Conservation (phyloP, 2,797 vertebrate species). For the Rhinella marina region DNA sequence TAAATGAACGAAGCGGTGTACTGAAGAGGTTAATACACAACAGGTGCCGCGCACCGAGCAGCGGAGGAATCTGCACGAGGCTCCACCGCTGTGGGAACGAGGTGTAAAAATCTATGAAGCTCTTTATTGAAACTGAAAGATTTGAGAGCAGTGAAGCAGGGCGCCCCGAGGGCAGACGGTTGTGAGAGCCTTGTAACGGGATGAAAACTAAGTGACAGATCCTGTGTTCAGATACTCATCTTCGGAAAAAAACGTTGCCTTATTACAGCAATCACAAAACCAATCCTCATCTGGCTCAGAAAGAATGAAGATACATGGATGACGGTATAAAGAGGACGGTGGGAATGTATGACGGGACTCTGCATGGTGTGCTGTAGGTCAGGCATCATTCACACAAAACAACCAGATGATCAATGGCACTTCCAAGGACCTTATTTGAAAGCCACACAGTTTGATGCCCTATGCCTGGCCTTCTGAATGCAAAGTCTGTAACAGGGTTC, state of each 20-base stretch:
- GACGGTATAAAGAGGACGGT: neutral
- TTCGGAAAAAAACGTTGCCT: constrained; percentile 22
- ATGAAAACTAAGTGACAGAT: constrained; percentile 58
- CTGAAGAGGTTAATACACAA: constrained; percentile 14
- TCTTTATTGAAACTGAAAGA: constrained; percentile 61
- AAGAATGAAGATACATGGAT: neutral
- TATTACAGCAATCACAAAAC: constrained; percentile 47
- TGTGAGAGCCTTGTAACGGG: constrained; percentile 46
- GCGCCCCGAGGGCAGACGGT: constrained; percentile 51
- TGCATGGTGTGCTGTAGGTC: neutral
- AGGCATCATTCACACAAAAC: neutral
- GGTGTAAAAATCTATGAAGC: constrained; percentile 41
- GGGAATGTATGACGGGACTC: neutral
- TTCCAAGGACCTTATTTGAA: neutral
- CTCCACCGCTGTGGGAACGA: constrained; percentile 32
- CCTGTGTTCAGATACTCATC: constrained; percentile 43
- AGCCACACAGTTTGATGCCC: neutral
- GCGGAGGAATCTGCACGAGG: neutral
- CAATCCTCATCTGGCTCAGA: constrained; percentile 12
- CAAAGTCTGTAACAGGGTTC: neutral
- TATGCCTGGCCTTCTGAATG: neutral
- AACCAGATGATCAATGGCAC: neutral
- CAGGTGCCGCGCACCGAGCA: constrained; percentile 21
- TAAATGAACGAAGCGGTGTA: neutral
- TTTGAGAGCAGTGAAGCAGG: constrained; percentile 57